Base-by-base conservation (phyloP, 1,140 invertebrate species). In the Pseudomyrmex flavicornis region DNA sequence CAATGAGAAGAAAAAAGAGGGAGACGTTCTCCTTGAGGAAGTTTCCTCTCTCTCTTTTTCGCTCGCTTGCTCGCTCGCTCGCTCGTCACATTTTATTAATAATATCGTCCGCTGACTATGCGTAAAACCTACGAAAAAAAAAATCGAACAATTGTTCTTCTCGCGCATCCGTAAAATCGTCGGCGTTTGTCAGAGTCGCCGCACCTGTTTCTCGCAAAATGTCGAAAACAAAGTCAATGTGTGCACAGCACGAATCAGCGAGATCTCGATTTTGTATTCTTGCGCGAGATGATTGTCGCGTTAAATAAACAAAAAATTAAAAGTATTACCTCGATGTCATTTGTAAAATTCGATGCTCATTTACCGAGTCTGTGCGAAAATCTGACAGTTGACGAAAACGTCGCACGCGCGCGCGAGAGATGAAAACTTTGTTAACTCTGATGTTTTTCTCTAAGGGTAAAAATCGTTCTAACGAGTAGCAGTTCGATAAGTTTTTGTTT, bases 11-110 rank as follows among this genome's bases (percentile, higher is more conserved):
- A 22, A 65, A 65, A 75, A 48, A 62, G 72, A 82, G 10, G 66
- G n/a, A 70, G 72, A 75, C n/a, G 46, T 54, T 80, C 80, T 73
- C 68, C 56, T 86, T 83, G 35, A 89, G 35, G 0, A 35, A 5
- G 35, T 35, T 80, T 66, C 59, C 12, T 65, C 22, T 61, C 26
- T 58, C 52, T 69, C 2, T 22, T 48, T 68, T 4, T 74, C 58
- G 65, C 46, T 70, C n/a, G 70, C 15, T 17, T 17, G 17, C 17
- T 44, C 26, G 54, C 63, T 58, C 35, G 35, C 35, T 35, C 35
- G 35, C 35, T 35, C 35, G 35, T 35, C 35, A 35, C n/a, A n/a
- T 17, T 46, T 66, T 15, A 8, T 66, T 15, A 8, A 17, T 52
- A 48, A 17, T 62, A 35, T 68, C 35, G 46, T 65, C 15, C 52